Evolutionary conservation across 2,113 vertebrate species (phyloP), one percentile per base, ranked within the genome.

Genomic region (Salvelinus fontinalis): DNA sequence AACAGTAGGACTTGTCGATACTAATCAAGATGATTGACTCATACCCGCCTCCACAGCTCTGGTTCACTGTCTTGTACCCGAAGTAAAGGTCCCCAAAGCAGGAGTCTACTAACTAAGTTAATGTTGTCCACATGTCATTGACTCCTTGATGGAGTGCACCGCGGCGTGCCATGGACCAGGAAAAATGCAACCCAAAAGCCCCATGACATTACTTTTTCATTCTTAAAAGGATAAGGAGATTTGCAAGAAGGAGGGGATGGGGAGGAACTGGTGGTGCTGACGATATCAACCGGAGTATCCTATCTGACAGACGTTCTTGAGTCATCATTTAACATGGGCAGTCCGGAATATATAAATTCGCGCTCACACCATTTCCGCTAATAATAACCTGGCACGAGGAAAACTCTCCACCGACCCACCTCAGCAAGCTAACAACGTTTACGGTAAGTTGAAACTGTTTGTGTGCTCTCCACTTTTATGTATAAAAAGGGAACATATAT

Each of bases 101-200:
- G 48, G 71, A 29, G 72, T 78, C 74, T 44, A 71, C 81, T 80
- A 83, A 86, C 70, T 77, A 87, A 91, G 88, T 90, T 85, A 87
- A 92, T 89, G 85, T 85, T 89, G 85, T 85, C 83, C 51, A 27
- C 34, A 13, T 86, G 91, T 90, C 92, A 91, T 27, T 71, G 76
- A 81, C 75, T 83, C 34, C 54, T 68, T 93, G 94, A 95, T 93
- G 88, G 88, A 93, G 83, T 83, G 89, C 85, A 84, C 80, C 79
- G 82, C 80, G 87, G 83, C 92, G 92, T 94, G 93, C 90, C 90
- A 76, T 81, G 88, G 78, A 78, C 74, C 67, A 86, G 77, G 78
- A 85, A 81, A 82, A 73, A 77, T 75, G 83, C 74, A 82, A 84
- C 81, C 79, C 49, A 44, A 60, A 69, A 67, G 16, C n/a, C 18